These are phyloP conservation scores for Idaea dimidiata DNA, from an alignment of 2,888 invertebrate genomes.

Conservation along the genomic window DNA sequence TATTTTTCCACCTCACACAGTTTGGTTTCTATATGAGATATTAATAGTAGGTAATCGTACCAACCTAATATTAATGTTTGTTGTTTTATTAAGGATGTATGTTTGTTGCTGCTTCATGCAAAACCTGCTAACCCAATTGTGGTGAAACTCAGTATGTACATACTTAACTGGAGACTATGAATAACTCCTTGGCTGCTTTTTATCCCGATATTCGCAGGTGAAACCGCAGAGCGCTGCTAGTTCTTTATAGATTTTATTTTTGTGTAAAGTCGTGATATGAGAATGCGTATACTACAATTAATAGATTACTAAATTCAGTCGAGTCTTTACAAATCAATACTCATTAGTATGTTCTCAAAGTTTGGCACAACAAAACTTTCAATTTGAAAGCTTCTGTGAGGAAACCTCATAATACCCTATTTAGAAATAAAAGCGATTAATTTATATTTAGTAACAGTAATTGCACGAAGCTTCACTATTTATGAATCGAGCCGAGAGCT, in stretches of 20 bases:
- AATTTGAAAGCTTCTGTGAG: neutral
- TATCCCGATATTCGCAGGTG: neutral
- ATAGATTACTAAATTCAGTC: neutral
- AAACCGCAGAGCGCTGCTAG: neutral
- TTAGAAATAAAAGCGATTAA: neutral
- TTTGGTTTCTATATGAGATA: neutral
- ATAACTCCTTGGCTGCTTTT: too few relatives aligned
- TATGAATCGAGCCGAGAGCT: neutral
- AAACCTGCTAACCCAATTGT: too few relatives aligned
- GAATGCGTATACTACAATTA: neutral
- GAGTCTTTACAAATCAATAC: neutral
- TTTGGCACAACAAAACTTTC: neutral
- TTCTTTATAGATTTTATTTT: slow-evolving; percentile 8
- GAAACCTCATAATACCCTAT: neutral
- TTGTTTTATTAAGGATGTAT: too few relatives aligned
- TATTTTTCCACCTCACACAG: neutral
- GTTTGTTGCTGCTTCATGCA: too few relatives aligned
- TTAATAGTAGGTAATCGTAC: too few relatives aligned
- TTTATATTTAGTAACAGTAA: neutral
- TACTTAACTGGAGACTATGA: too few relatives aligned
- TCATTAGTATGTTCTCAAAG: neutral
- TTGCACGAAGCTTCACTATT: neutral
- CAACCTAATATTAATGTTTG: too few relatives aligned
- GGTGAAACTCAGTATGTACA: too few relatives aligned
- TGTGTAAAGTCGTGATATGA: slow-evolving; percentile 21